Conservation (phyloP, 2,797 vertebrate species). For the Darevskia mixta region DNA sequence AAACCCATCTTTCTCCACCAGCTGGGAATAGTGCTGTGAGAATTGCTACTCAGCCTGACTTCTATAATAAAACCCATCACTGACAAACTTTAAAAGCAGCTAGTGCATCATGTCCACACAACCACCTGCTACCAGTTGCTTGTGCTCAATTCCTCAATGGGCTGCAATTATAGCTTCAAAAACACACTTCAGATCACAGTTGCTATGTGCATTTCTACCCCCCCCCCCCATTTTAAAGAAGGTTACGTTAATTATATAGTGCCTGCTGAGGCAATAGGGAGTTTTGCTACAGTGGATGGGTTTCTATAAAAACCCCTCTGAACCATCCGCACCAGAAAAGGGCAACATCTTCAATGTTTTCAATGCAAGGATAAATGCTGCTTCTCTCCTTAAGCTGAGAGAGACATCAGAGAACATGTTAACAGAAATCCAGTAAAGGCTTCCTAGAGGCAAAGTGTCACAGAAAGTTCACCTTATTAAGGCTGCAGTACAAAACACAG, state of each 20-base stretch:
- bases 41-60: not conserved
- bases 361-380: not conserved
- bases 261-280: not conserved
- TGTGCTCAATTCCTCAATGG: slow-evolving; percentile 5
- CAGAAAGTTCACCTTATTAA: not conserved
- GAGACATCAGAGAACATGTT: not conserved
- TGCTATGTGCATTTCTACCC: not conserved
- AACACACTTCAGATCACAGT: not conserved
- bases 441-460: not conserved
- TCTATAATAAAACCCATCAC: slow-evolving; percentile 20
- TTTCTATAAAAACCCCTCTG: slow-evolving; percentile 14
- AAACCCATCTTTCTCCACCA: not conserved
- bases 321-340: not conserved
- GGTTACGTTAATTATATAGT: slow-evolving; percentile 20
- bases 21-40: slow-evolving; percentile 9
- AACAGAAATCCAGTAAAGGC: not conserved
- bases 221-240: not conserved
- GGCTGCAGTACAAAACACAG: not conserved
- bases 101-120: slow-evolving; percentile 30
- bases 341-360: slow-evolving; percentile 21
- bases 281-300: not conserved
- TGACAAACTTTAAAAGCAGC: slow-evolving; percentile 32
- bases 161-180: slow-evolving; percentile 14
- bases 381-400: not conserved
- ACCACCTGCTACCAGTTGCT: slow-evolving; percentile 23